Conservation (phyloP, 2,888 invertebrate genomes). For the Campoplex nolae region DNA sequence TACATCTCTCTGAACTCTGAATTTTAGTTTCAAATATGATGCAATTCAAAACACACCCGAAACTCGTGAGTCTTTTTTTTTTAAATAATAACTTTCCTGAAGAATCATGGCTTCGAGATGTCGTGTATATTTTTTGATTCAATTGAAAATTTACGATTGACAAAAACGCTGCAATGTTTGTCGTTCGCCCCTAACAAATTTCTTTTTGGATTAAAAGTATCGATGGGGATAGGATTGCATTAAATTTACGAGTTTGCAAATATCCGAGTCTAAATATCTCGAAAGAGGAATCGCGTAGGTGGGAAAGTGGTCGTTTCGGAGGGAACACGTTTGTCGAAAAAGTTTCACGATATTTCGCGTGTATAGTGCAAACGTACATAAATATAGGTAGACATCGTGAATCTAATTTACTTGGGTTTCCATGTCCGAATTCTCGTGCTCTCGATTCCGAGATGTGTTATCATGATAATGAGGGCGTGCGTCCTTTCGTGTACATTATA, state of each 20-base stretch:
- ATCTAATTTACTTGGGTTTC: conserved; percentile 53
- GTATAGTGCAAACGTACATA: background rate
- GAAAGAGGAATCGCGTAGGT: conserved; percentile 43
- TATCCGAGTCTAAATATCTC: conserved; percentile 23
- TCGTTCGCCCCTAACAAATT: background rate
- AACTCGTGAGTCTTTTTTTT: conserved; percentile 3
- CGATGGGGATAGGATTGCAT: conserved; percentile 4
- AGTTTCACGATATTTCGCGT: conserved; percentile 29
- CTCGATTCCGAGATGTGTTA: conserved; percentile 21
- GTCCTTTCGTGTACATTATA: background rate
- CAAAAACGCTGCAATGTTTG: background rate
- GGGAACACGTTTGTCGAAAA: conserved; percentile 54
- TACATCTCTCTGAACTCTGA: background rate
- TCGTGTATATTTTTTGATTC: background rate
- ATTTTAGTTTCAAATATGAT: background rate
- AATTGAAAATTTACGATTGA: background rate
- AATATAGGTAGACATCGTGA: background rate
- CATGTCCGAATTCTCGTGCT: conserved; percentile 14
- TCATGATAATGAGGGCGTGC: conserved; percentile 27
- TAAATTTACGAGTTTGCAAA: conserved; percentile 35
- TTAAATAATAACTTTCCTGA: background rate
- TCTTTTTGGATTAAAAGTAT: background rate
- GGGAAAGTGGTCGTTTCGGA: conserved; percentile 21
- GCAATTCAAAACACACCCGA: background rate
- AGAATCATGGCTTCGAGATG: background rate